Conservation (phyloP, 2,797 vertebrate species). For the Hemitrygon akajei region DNA sequence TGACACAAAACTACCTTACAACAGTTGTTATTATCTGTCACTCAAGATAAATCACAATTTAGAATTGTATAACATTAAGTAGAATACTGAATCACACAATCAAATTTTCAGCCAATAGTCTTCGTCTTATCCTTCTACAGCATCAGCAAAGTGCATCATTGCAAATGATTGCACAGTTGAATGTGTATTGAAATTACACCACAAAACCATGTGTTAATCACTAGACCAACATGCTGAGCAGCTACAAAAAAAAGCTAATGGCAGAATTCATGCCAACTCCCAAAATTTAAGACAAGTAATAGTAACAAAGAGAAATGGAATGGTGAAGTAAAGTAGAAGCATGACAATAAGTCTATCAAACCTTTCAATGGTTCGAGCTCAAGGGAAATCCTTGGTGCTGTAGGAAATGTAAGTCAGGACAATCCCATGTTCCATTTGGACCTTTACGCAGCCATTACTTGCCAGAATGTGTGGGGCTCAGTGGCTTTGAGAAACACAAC, state of each 20-base stretch:
- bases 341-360: slow-evolving; percentile 24
- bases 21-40: too few relatives aligned
- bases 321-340: background rate
- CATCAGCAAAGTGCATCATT: background rate
- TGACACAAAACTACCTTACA: too few relatives aligned
- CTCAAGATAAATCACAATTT: too few relatives aligned
- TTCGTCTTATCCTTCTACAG: background rate
- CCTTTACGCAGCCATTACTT: background rate
- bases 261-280: background rate
- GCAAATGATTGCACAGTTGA: background rate
- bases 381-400: background rate
- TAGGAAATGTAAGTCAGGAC: background rate
- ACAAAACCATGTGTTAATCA: background rate
- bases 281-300: background rate
- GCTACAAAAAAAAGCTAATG: background rate
- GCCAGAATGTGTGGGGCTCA: background rate
- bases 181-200: background rate
- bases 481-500: background rate
- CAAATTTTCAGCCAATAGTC: background rate
- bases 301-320: background rate
- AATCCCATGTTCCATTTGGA: background rate
- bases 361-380: background rate
- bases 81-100: too few relatives aligned
- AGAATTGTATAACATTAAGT: too few relatives aligned
- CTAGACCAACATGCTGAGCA: background rate